These are phyloP conservation scores for Nomia melanderi DNA, from an alignment of 1,140 invertebrate species.

Conservation along the genomic window DNA sequence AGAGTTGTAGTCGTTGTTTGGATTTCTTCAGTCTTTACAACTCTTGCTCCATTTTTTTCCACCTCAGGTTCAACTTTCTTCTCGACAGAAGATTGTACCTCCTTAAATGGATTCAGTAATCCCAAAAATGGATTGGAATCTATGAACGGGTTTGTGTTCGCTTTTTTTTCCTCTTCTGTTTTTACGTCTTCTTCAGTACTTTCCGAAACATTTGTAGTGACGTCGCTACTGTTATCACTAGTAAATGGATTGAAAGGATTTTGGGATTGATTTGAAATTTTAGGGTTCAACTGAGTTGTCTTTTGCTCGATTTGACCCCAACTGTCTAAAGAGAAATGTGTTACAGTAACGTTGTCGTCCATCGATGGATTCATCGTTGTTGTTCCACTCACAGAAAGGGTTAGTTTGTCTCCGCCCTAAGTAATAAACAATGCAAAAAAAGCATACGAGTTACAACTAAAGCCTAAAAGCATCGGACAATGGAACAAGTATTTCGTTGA, in stretches of 20 bases:
- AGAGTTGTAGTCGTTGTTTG: constrained; percentile 76
- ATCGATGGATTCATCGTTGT: constrained; percentile 65
- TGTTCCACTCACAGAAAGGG: constrained; percentile 83
- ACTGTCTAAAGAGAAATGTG: constrained; percentile 79
- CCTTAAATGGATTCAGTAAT: constrained; percentile 78
- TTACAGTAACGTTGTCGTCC: constrained; percentile 79
- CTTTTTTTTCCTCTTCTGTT: constrained; percentile 75
- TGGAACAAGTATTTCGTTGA: background rate
- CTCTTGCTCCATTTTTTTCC: constrained; percentile 67
- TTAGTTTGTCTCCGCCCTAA: constrained; percentile 89
- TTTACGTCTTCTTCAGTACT: constrained; percentile 53
- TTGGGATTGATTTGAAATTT: constrained; percentile 74
- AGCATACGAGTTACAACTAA: constrained; percentile 68
- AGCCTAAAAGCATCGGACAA: constrained; percentile 65
- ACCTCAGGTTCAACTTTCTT: constrained; percentile 62
- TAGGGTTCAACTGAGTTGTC: constrained; percentile 76
- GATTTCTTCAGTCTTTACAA: constrained; percentile 76
- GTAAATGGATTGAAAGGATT: constrained; percentile 80
- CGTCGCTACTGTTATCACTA: constrained; percentile 56
- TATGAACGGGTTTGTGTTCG: constrained; percentile 82
- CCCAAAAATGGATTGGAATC: constrained; percentile 82
- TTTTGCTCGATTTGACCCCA: constrained; percentile 80
- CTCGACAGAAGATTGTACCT: constrained; percentile 64
- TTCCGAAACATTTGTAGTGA: constrained; percentile 59
- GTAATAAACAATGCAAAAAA: constrained; percentile 69